phyloP scores from a whole-genome alignment of 2,113 vertebrate species.

The Poicephalus meyeri region DNA sequence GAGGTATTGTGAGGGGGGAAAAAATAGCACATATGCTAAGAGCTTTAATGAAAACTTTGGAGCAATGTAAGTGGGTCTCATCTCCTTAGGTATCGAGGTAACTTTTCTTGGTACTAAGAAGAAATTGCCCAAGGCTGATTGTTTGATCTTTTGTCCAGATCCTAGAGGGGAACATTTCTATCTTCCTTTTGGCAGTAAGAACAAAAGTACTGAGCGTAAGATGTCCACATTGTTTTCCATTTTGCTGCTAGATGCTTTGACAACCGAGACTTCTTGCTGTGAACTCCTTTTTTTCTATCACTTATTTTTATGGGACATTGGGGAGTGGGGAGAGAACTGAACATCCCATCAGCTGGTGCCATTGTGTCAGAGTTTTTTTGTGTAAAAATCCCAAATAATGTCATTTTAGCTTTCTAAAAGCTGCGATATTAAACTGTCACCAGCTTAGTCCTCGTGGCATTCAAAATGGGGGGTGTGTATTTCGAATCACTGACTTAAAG shows the following conservation, averaged over 20 bases:
- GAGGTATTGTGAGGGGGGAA: constrained; percentile 18
- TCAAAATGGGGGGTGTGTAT: neutral
- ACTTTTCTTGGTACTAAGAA: neutral
- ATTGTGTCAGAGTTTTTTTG: neutral
- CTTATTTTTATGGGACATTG: neutral
- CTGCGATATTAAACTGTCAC: neutral
- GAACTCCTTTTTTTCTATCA: neutral
- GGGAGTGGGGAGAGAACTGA: neutral
- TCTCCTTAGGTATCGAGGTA: neutral
- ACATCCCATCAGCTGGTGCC: constrained; percentile 5
- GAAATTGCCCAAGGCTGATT: neutral
- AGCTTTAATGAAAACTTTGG: neutral
- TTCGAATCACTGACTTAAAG: neutral
- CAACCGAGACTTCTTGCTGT: neutral
- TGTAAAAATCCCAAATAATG: neutral
- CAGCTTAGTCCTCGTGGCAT: neutral
- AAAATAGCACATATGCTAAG: constrained; percentile 28
- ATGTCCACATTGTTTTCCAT: constrained; percentile 13
- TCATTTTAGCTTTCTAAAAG: neutral
- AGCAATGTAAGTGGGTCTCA: constrained; percentile 16
- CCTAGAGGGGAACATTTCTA: neutral
- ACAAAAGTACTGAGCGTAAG: neutral
- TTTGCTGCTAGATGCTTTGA: constrained; percentile 39
- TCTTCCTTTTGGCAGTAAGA: neutral
- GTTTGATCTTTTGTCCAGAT: constrained; percentile 46